Base-by-base conservation (phyloP, 2,888 invertebrate genomes). In the Plagodis dolabraria region DNA sequence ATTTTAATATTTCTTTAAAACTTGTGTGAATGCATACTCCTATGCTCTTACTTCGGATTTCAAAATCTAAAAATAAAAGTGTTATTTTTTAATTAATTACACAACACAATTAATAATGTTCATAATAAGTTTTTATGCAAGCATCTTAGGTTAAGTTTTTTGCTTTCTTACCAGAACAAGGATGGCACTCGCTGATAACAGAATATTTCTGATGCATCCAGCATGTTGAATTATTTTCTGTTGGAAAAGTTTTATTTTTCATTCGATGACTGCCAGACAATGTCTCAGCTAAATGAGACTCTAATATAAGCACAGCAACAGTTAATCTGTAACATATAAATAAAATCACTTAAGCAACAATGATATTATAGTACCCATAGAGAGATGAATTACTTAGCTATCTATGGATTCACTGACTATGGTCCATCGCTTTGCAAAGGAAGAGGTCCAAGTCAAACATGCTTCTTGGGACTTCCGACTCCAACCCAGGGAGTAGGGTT, bases 21-120 rank as follows among this genome's bases (percentile, higher is more conserved):
- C 96, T 96, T 2, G 97, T 96, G 72, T 96, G 96, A 63, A 96
- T 95, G 76, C 98, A 98, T 47, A 97, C 96, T 53, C 96, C 96
- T 74, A 96, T 95, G 77, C 96, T 97, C 85, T 95, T 95, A 79
- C 97, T 97, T 53, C 95, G 94, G 65, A 97, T 95, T 92, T 97
- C 97, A 84, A 97, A 97, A 68, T 95, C 96, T 93, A 62, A 57
- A 49, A 38, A 11, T 12, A 8, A n/a, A 44, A 22, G n/a, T 11
- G 12, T 44, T 44, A 12, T 44, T 5, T 22, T 22, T 22, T 2
- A 2, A 6, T 42, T 42, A 0, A 0, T 53, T 33, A 10, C 33
- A 50, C 43, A 43, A 45, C 2, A 45, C 44, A 22, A 22, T 22
- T 4, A 22, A 22, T 4, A 22, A 2, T 22, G 22, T 22, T 22